A percentile compares a stretch with the other conserved stretches of the same genome.
These are phyloP conservation scores for Platichthys stellatus DNA, from an alignment of 2,113 vertebrate species.

Conservation along the genomic window DNA sequence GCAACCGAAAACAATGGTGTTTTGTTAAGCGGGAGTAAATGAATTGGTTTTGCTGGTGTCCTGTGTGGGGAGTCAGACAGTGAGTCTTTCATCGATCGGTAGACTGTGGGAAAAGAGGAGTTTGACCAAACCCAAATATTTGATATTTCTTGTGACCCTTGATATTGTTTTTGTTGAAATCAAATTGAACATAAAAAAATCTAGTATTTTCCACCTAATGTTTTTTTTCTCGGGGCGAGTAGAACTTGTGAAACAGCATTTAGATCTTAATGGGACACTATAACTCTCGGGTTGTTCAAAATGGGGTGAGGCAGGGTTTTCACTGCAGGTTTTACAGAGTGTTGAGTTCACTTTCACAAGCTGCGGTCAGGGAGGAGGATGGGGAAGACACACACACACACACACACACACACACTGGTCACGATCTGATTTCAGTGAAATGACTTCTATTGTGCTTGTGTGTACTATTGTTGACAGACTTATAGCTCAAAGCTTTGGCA, in stretches of 20 bases:
- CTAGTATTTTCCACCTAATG: neutral
- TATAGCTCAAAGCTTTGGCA: neutral
- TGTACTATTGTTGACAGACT: neutral
- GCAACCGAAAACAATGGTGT: slow-evolving; percentile 42
- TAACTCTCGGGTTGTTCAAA: slow-evolving; percentile 7
- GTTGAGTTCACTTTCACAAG: slow-evolving; percentile 59
- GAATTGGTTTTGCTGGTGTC: slow-evolving; percentile 42
- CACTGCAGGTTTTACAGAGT: slow-evolving; percentile 67
- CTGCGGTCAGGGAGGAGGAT: slow-evolving; percentile 40
- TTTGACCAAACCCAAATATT: neutral
- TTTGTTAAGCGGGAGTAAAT: slow-evolving; percentile 24
- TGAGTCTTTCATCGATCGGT: slow-evolving; percentile 1
- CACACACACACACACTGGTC: neutral
- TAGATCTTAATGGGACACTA: slow-evolving; percentile 1
- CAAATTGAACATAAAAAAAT: neutral
- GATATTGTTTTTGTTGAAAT: neutral
- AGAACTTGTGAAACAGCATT: slow-evolving; percentile 22
- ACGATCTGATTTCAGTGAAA: slow-evolving; percentile 41
- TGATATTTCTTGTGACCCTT: neutral
- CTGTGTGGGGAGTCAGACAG: slow-evolving; percentile 23
- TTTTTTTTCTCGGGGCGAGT: neutral
- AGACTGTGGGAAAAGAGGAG: slow-evolving; percentile 31
- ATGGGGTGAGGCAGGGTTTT: slow-evolving; percentile 34
- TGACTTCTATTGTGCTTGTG: slow-evolving; percentile 10
- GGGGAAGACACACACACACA: neutral